phyloP scores from a whole-genome alignment of 2,888 invertebrate species.

The Caenorhabditis panamensis region DNA sequence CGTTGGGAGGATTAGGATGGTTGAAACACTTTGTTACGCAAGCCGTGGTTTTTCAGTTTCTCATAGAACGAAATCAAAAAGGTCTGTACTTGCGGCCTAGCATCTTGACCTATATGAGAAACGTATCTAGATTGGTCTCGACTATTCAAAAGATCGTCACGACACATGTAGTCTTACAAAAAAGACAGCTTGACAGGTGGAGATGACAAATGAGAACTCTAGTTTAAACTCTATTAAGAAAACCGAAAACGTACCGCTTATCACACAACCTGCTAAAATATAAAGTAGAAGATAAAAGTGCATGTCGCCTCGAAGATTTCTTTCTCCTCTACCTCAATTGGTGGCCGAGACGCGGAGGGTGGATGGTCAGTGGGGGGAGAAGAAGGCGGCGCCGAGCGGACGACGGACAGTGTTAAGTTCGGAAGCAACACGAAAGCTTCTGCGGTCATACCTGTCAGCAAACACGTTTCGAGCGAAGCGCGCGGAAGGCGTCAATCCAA shows the following conservation, averaged over 20 bases:
- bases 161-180: background rate
- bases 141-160: constrained; percentile 12
- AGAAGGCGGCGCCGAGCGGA: constrained; percentile 35
- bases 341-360: constrained; percentile 19
- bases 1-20: constrained; percentile 20
- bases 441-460: constrained; percentile 60
- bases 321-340: constrained; percentile 36
- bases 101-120: background rate
- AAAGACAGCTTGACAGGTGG: background rate
- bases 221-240: background rate
- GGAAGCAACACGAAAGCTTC: constrained; percentile 45
- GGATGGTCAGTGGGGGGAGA: constrained; percentile 22
- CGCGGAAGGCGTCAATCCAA: constrained; percentile 51
- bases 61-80: background rate
- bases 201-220: background rate
- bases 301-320: constrained; percentile 26
- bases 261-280: constrained; percentile 25
- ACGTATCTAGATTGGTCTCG: background rate
- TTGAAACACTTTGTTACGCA: constrained; percentile 28
- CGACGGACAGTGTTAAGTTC: constrained; percentile 52
- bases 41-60: background rate
- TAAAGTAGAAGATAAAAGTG: constrained; percentile 50
- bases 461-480: constrained; percentile 45
- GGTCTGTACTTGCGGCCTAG: background rate
- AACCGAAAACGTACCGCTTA: constrained; percentile 24